Conservation (phyloP, 64 coral and sea anemone genomes). For the Montipora capricornis region DNA sequence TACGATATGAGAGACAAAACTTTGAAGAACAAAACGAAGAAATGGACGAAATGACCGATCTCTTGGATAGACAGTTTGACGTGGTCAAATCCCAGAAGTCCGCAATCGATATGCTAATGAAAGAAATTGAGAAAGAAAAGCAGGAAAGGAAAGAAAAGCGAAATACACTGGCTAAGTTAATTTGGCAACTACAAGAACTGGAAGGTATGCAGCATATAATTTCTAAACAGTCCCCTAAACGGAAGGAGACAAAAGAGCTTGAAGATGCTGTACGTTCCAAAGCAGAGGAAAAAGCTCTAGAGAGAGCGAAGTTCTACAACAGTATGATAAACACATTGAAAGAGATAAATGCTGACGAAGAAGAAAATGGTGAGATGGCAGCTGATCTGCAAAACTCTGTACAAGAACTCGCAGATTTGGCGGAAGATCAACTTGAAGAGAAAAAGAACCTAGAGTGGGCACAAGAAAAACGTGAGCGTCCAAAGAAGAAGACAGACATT, state of each 20-base stretch:
- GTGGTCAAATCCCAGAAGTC: conserved; percentile 87
- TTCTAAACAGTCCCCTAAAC: conserved; percentile 42
- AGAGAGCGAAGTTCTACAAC: conserved; percentile 74
- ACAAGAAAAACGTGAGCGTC: conserved; percentile 33
- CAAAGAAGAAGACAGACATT: conserved; percentile 26
- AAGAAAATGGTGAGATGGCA: conserved; percentile 59
- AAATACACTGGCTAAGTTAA: conserved; percentile 81
- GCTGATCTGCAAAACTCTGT: conserved; percentile 69
- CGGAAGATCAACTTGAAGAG: conserved; percentile 64
- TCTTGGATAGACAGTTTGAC: conserved; percentile 86
- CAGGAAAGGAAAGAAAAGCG: conserved; percentile 77
- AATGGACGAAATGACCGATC: conserved; percentile 80
- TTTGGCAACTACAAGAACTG: conserved; percentile 88
- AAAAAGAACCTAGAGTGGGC: conserved; percentile 52
- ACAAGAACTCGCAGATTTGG: conserved; percentile 65
- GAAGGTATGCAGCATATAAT: conserved; percentile 84
- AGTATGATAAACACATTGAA: conserved; percentile 68
- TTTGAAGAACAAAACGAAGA: conserved; percentile 84
- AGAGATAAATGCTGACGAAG: conserved; percentile 72
- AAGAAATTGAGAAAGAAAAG: conserved; percentile 87
- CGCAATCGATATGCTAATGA: conserved; percentile 81
- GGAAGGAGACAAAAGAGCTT: conserved; percentile 49
- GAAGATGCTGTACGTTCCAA: conserved; percentile 49
- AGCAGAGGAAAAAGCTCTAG: conserved; percentile 76
- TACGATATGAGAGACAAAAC: conserved; percentile 79